Percentiles rank a stretch among this genome's conserved stretches.
Evolutionary conservation across 2,888 invertebrate genomes (phyloP).

Genomic region (Dynastes grantii): DNA sequence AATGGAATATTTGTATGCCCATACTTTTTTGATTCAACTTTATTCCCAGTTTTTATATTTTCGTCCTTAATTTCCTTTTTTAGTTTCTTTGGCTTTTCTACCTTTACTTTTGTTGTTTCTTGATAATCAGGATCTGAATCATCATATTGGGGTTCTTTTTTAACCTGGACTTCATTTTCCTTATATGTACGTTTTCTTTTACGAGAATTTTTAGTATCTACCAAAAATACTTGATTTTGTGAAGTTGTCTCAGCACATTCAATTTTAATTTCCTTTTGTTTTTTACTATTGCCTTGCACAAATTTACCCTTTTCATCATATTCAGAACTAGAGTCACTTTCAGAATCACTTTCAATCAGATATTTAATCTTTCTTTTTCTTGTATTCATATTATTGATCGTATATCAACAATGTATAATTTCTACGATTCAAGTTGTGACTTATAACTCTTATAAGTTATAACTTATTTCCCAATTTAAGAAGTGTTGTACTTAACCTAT

Average conservation of each 20-base stretch:
- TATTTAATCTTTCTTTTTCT: constrained; percentile 14
- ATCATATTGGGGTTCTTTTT: not conserved
- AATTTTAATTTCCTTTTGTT: constrained; percentile 3
- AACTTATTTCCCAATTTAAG: too few species aligned
- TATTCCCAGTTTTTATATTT: not conserved
- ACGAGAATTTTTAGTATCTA: not conserved
- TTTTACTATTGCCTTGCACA: not conserved
- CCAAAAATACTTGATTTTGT: not conserved
- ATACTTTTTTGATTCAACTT: not conserved
- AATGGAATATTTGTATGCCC: not conserved
- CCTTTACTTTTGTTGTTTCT: not conserved
- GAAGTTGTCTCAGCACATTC: not conserved
- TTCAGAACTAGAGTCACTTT: not conserved
- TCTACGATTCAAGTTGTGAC: too few species aligned
- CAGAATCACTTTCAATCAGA: constrained; percentile 18
- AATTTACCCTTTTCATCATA: not conserved
- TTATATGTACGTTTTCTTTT: not conserved
- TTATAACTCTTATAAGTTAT: too few species aligned
- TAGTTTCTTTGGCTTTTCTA: not conserved
- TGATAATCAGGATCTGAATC: constrained; percentile 29
- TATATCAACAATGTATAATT: not conserved
- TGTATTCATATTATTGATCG: not conserved
- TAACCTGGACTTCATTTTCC: not conserved
- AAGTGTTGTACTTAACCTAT: too few species aligned
- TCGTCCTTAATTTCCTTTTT: constrained; percentile 1